Evolutionary conservation across 2,797 vertebrate genomes (phyloP), one percentile per base, ranked within the genome.

Genomic region (Chloroceryle amazona): DNA sequence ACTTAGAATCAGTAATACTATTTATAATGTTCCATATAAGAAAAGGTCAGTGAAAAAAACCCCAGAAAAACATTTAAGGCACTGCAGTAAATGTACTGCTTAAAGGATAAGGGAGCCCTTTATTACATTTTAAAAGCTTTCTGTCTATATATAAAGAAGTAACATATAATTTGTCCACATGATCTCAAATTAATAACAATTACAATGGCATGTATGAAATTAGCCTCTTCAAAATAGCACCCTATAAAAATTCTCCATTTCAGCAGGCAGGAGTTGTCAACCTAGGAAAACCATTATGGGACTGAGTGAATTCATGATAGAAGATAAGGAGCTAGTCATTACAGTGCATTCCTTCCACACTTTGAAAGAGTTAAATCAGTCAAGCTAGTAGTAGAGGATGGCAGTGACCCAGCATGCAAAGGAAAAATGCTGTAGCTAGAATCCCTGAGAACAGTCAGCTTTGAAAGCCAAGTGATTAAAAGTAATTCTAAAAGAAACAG

Each of bases 401-500:
- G 62, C 81, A 82, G 37, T 62, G 58, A 79, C 76, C 58, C 42
- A 91, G 52, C 6, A 57, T 2, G 10, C 0, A 8, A 83, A 72
- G 51, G 14, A 66, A 72, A 93, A 94, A 83, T 23, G 4, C 23
- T 74, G 42, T 21, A 66, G 46, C 39, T 60, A 31, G 4, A 95
- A 73, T 58, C 37, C 60, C 23, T 42, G 33, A 57, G 44, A 87
- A 84, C 9, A 86, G 58, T 13, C 44, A 9, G 37, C 35, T 84
- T 63, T 66, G 33, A 86, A 94, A 95, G 72, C 18, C 25, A 83
- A 81, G 61, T 44, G 70, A 93, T 86, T 95, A 94, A 89, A 95
- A 89, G 66, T 81, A 86, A 97, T 84, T 81, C 92, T 96, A 96
- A 93, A 88, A 93, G 70, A 84, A 97, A 94, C 61, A 71, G 52